Percentiles rank a stretch among this genome's conserved stretches.
These are phyloP conservation scores for Hipposideros armiger DNA, from an alignment of 2,113 vertebrate species.

Conservation along the genomic window DNA sequence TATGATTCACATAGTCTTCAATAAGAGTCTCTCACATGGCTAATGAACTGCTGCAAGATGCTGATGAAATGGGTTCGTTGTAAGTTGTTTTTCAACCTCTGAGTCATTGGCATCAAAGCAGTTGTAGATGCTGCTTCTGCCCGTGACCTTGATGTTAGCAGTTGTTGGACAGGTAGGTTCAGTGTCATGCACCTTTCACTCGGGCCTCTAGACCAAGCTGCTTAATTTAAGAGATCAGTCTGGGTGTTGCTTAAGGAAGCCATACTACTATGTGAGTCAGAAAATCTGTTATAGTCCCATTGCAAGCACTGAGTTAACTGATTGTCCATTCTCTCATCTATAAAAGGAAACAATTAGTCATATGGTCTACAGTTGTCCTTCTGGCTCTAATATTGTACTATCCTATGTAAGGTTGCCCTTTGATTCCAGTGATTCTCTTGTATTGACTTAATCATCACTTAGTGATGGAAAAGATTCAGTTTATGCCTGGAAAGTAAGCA, in stretches of 20 bases:
- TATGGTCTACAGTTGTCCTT: background rate
- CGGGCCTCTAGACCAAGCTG: background rate
- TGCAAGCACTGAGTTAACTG: background rate
- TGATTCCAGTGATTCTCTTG: background rate
- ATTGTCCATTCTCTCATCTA: background rate
- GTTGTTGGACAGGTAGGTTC: background rate
- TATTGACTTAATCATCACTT: conserved; percentile 1
- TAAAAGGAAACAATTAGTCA: background rate
- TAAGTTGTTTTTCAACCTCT: conserved; percentile 40
- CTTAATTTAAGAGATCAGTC: background rate
- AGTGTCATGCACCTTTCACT: background rate
- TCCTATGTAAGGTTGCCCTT: background rate
- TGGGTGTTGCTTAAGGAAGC: background rate
- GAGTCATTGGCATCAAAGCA: conserved; percentile 60
- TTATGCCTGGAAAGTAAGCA: background rate
- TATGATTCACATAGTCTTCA: background rate
- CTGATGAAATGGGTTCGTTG: conserved; percentile 27
- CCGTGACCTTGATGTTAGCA: conserved; percentile 18
- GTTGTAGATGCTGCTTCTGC: background rate
- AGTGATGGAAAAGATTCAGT: background rate
- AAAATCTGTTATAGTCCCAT: background rate
- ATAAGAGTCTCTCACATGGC: background rate
- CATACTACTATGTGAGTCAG: background rate
- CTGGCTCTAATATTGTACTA: background rate
- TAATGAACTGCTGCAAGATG: background rate